Evolutionary conservation across 1,140 invertebrate species (phyloP), one percentile per base, ranked within the genome.

Genomic region (Akabosia matsudoensis): DNA sequence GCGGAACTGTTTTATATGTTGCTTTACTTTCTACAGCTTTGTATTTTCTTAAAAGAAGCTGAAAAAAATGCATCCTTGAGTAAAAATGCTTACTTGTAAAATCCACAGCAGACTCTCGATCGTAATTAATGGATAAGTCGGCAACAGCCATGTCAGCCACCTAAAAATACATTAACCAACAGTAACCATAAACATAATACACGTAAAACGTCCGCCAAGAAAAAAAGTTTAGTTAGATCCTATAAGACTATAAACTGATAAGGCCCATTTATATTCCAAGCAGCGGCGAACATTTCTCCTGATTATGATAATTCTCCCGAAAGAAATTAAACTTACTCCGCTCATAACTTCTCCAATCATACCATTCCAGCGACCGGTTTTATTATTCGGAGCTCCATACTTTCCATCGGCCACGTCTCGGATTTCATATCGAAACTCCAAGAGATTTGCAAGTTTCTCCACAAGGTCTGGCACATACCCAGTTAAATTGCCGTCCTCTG

Each of bases 121-220:
- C 85, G 56, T 86, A 86, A 22, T 86, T 89, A 74, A 89, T 88
- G 14, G 88, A 88, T 24, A 89, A 81, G 77, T 88, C 88, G 4
- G 84, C 87, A 13, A 88, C 84, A 0, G 86, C 88, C 37, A 89
- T 73, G 82, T 89, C 88, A 3, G 87, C 88, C 79, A 84, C 84
- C 82, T 87, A 30, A n/a, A 77, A 78, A 52, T 30, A 61, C 4
- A 61, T 7, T 14, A 22, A 22, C 14, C 4, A 16, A 61, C 13
- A 61, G 7, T 45, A 45, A 10, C 7, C 37, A 45, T 45, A 45
- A 45, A n/a, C n/a, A n/a, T n/a, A n/a, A n/a, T n/a, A n/a, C n/a
- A n/a, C n/a, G n/a, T n/a, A n/a, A n/a, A n/a, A n/a, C n/a, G n/a
- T n/a, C n/a, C n/a, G n/a, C n/a, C n/a, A n/a, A n/a, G n/a, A n/a